phyloP scores from a whole-genome alignment of 1,140 invertebrate genomes.

The Aphaenogaster ashmeadi region DNA sequence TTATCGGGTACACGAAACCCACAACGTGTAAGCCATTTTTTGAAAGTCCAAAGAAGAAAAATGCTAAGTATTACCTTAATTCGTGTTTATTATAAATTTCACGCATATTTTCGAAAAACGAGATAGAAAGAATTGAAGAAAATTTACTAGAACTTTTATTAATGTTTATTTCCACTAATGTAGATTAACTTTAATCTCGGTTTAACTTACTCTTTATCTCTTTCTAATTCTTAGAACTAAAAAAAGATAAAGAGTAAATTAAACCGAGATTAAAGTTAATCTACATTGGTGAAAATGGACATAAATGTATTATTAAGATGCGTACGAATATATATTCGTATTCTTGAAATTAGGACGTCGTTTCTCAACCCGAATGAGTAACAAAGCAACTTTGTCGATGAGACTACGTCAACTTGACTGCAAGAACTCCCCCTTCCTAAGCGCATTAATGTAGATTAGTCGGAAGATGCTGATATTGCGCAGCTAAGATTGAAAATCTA shows the following conservation, averaged over 20 bases:
- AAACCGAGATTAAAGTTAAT: too few relatives aligned
- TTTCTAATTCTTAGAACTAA: too few relatives aligned
- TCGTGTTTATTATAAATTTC: neutral
- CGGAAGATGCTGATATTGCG: slow-evolving; percentile 60
- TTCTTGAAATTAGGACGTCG: slow-evolving; percentile 45
- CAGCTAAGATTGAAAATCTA: slow-evolving; percentile 34
- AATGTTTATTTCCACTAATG: too few relatives aligned
- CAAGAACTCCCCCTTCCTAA: slow-evolving; percentile 60
- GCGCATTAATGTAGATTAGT: slow-evolving; percentile 73
- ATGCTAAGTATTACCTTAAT: neutral
- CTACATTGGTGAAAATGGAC: too few relatives aligned
- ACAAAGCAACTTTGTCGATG: slow-evolving; percentile 57
- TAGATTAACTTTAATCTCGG: too few relatives aligned
- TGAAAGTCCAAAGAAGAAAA: neutral
- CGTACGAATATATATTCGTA: neutral
- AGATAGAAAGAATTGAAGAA: neutral
- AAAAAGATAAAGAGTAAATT: too few relatives aligned
- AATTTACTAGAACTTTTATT: neutral
- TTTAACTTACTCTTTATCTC: too few relatives aligned
- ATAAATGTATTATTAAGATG: slow-evolving; percentile 24
- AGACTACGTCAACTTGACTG: slow-evolving; percentile 60
- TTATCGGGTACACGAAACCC: slow-evolving; percentile 32
- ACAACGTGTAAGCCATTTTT: slow-evolving; percentile 53
- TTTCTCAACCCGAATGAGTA: slow-evolving; percentile 37
- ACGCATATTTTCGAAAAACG: neutral